A percentile compares a stretch with the other conserved stretches of the same genome.
Conservation (phyloP, 2,797 vertebrate genomes). For the Halcyon leucocephala region DNA sequence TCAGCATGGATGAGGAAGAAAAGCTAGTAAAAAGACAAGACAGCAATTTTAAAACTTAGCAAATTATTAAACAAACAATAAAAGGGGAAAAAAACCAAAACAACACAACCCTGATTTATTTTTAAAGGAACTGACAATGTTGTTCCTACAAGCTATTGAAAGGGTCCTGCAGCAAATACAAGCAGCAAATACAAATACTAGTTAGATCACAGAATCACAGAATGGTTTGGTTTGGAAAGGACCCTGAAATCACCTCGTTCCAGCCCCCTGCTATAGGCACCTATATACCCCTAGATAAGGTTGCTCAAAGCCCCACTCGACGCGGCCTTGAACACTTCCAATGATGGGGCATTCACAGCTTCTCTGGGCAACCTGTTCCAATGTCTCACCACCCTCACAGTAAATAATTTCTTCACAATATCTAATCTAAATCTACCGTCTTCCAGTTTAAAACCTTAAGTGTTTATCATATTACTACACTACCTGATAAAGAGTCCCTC, state of each 20-base stretch:
- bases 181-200: neutral
- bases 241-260: neutral
- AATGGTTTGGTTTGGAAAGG: neutral
- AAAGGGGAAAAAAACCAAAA: neutral
- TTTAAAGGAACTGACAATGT: neutral
- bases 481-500: neutral
- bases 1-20: neutral
- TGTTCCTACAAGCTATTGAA: neutral
- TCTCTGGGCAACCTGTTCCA: neutral
- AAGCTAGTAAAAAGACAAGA: neutral
- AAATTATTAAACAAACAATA: neutral
- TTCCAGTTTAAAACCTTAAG: neutral
- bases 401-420: neutral
- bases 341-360: neutral
- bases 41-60: neutral
- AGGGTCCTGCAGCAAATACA: neutral
- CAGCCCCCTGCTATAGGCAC: neutral
- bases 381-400: neutral
- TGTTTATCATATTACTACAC: neutral
- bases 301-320: neutral
- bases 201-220: neutral
- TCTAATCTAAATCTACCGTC: neutral
- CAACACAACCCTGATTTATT: neutral
- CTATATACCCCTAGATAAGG: neutral
- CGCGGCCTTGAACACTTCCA: neutral